phyloP scores from a whole-genome alignment of 1,140 invertebrate genomes.

The Aphelenchoides fujianensis region DNA sequence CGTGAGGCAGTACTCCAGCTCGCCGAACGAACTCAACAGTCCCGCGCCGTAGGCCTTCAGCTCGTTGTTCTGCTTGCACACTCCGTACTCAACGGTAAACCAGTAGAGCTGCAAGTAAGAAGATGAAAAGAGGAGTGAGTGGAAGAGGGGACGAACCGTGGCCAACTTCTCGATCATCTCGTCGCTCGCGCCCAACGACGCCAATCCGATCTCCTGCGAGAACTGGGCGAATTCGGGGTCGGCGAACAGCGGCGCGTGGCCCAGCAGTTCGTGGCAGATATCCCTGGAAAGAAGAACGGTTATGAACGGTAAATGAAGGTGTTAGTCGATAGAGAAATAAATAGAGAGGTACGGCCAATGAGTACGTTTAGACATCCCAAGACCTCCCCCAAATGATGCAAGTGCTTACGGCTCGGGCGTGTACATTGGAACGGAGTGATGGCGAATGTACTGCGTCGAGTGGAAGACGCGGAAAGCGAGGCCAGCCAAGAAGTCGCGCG shows the following conservation, averaged over 20 bases:
- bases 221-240: slow-evolving; percentile 96
- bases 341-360: too few relatives aligned
- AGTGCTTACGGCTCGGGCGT: slow-evolving; percentile 82
- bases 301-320: background rate
- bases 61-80: slow-evolving; percentile 78
- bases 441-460: slow-evolving; percentile 96
- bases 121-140: slow-evolving; percentile 12
- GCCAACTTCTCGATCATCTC: slow-evolving; percentile 94
- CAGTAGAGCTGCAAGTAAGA: slow-evolving; percentile 81
- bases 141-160: slow-evolving; percentile 71
- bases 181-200: slow-evolving; percentile 89
- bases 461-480: slow-evolving; percentile 97
- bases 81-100: slow-evolving; percentile 96
- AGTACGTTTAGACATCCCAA: too few relatives aligned
- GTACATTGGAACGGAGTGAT: slow-evolving; percentile 86
- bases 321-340: too few relatives aligned
- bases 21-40: slow-evolving; percentile 89
- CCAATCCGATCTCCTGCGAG: slow-evolving; percentile 89
- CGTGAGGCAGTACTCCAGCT: slow-evolving; percentile 81
- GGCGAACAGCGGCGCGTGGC: slow-evolving; percentile 92
- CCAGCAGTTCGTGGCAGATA: slow-evolving; percentile 91
- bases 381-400: too few relatives aligned
- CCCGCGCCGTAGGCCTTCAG: slow-evolving; percentile 93
- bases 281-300: slow-evolving; percentile 67
- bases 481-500: slow-evolving; percentile 93